Evolutionary conservation across 2,888 invertebrate genomes (phyloP), one percentile per base, ranked within the genome.

Genomic region (Drosophila kanekoi): DNA sequence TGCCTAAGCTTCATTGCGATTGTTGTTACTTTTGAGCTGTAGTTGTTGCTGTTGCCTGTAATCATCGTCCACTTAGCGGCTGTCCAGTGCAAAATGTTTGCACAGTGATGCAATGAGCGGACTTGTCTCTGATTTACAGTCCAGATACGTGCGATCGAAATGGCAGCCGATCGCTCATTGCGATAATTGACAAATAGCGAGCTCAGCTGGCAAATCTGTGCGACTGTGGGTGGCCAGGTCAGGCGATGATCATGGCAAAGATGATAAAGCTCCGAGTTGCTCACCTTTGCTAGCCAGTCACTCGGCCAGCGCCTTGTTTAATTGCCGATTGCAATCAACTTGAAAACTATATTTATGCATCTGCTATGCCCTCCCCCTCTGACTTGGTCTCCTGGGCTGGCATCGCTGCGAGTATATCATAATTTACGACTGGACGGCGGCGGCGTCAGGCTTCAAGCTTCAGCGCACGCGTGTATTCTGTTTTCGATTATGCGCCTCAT

Each of bases 401-500:
- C 67, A 28, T 41, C 23, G 28, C 48, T 10, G 37, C 44, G 76
- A 53, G 67, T 79, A 83, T 81, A 83, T 87, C 75, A 86, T 87
- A 86, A 86, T 89, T 86, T 84, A 81, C 87, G 71, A 76, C 66
- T 75, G n/a, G n/a, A n/a, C 51, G 62, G 11, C 11, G 16, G 8
- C 68, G 38, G 56, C 47, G 28, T 54, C 47, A 38, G 48, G 62
- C 75, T 64, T 74, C 82, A 72, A 68, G 72, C 83, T 58, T 69
- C 67, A 61, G 61, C 65, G 70, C 68, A 74, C 75, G 72, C 77
- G 72, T 75, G 59, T 65, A 76, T 88, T 78, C 81, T 86, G 84
- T 86, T 86, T 86, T 89, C 84, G 84, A 89, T 88, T 85, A 85
- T 86, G 71, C 76, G 79, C 71, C 82, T 81, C 77, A 72, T 75